phyloP scores from a whole-genome alignment of 2,888 invertebrate genomes.

The Oscheius myriophilus region DNA sequence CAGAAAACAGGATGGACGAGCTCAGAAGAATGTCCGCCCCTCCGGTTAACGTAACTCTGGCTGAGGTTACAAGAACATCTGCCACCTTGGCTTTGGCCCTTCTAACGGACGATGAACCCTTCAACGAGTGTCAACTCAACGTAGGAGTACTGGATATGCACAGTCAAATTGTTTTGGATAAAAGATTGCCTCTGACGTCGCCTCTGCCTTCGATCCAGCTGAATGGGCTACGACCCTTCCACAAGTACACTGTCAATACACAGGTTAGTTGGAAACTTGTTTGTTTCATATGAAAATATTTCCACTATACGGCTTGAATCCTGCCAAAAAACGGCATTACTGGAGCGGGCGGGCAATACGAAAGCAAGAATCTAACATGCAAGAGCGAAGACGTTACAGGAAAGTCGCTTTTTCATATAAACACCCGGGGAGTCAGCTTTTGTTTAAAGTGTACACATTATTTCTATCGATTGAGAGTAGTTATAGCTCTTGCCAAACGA shows the following conservation, averaged over 20 bases:
- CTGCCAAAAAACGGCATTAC: background rate
- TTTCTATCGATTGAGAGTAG: no score
- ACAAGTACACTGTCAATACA: conserved; percentile 64
- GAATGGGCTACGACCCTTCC: conserved; percentile 63
- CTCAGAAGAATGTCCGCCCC: conserved; percentile 61
- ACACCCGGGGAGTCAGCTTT: no score
- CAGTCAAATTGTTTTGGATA: conserved; percentile 57
- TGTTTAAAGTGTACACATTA: no score
- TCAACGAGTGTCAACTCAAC: conserved; percentile 55
- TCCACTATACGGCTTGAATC: background rate
- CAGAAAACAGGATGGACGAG: conserved; percentile 61
- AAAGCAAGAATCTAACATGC: no score
- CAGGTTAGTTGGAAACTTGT: conserved; percentile 54
- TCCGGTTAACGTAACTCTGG: conserved; percentile 55
- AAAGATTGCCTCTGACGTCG: conserved; percentile 38
- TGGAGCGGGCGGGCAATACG: background rate
- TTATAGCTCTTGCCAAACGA: no score
- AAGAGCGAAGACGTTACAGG: no score
- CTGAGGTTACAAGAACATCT: conserved; percentile 49
- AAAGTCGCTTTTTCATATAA: no score
- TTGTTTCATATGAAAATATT: background rate
- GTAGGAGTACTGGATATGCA: conserved; percentile 61
- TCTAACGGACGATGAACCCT: conserved; percentile 9
- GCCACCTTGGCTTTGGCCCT: conserved; percentile 34
- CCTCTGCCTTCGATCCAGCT: conserved; percentile 52